phyloP scores from a whole-genome alignment of 2,113 vertebrate genomes.

The Nycticebus coucang region DNA sequence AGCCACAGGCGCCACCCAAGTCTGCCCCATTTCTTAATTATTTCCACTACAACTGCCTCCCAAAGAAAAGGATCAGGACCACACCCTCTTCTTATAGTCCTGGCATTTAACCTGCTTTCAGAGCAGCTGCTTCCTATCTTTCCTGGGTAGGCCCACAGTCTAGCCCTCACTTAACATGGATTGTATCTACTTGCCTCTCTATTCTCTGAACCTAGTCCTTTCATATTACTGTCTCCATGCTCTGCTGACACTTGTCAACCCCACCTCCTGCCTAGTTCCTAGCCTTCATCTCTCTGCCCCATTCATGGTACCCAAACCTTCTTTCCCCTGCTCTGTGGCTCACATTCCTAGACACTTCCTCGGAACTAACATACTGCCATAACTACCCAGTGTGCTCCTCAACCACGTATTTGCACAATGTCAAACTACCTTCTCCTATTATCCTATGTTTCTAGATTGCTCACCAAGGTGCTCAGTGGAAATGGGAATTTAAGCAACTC shows the following conservation, averaged over 20 bases:
- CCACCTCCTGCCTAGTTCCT: not conserved
- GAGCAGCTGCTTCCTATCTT: not conserved
- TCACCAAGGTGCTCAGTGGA: not conserved
- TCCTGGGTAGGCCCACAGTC: not conserved
- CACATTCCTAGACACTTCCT: not conserved
- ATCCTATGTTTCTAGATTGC: not conserved
- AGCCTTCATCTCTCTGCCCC: not conserved
- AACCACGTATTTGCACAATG: not conserved
- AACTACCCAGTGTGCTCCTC: not conserved
- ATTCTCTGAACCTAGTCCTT: not conserved
- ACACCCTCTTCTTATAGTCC: conserved; percentile 6
- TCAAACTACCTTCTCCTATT: not conserved
- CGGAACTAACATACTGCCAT: not conserved
- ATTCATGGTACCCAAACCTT: not conserved
- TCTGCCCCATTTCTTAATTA: not conserved
- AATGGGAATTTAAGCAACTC: conserved; percentile 2
- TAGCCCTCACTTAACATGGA: not conserved
- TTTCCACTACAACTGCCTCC: not conserved
- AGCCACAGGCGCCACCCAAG: too few relatives aligned
- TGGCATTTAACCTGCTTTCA: not conserved
- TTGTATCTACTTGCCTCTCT: not conserved
- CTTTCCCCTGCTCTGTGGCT: not conserved
- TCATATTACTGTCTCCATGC: not conserved
- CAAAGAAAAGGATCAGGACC: conserved; percentile 7
- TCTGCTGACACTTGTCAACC: not conserved